phyloP scores from a whole-genome alignment of 2,113 vertebrate genomes.

The Baryphthengus martii region DNA sequence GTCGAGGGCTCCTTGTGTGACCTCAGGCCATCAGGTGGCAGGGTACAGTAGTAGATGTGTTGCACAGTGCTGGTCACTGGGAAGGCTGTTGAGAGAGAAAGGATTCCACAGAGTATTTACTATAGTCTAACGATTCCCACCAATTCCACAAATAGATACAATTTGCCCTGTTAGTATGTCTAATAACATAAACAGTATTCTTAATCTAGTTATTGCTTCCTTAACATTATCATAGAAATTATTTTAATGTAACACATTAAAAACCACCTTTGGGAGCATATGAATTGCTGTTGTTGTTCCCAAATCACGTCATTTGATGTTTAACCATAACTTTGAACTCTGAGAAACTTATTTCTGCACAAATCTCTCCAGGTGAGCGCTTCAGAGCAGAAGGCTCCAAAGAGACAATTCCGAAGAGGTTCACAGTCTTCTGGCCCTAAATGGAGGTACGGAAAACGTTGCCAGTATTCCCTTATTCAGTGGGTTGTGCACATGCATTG shows the following conservation, averaged over 20 bases:
- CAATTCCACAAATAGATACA: not conserved
- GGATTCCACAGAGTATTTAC: not conserved
- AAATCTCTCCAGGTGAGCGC: conserved; percentile 62
- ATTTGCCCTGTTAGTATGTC: not conserved
- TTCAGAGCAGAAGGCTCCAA: conserved; percentile 33
- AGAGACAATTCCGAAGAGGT: not conserved
- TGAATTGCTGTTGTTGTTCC: not conserved
- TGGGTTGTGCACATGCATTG: not conserved
- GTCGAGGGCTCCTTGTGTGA: not conserved
- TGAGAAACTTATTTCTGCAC: not conserved
- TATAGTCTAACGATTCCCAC: not conserved
- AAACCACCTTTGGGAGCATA: not conserved
- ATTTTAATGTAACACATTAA: not conserved
- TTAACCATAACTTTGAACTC: not conserved
- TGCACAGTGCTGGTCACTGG: not conserved
- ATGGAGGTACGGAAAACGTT: conserved; percentile 76
- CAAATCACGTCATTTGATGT: not conserved
- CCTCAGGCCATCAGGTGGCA: not conserved
- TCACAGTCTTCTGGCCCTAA: not conserved
- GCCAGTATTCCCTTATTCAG: rapidly evolving
- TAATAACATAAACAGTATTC: not conserved
- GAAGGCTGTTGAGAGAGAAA: not conserved
- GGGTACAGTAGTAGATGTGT: not conserved
- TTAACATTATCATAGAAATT: not conserved
- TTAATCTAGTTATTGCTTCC: not conserved